Base-by-base conservation (phyloP, 2,888 invertebrate species). In the Chymomyza fuscimana region DNA sequence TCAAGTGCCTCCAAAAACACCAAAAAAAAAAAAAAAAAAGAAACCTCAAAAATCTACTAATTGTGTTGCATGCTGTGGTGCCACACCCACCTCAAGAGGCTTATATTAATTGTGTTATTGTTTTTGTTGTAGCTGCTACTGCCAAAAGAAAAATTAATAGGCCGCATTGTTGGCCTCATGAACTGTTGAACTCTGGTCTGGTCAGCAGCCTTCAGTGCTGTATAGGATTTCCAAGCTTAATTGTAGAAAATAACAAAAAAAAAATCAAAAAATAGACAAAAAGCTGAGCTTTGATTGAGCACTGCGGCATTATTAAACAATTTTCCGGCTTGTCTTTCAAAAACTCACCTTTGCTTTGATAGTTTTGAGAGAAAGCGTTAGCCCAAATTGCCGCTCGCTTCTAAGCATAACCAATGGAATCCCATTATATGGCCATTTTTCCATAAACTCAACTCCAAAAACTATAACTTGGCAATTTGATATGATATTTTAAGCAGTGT, bases 21-120 rank as follows among this genome's bases (percentile, higher is more conserved):
- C 25, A 25, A 25, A 1, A 46, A 12, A 10, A 46, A 25, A 25
- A 1, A 46, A 12, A 10, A 46, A 12, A 46, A 46, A 46, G 40
- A 46, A 54, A 16, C 19, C 4, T 5, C 16, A 51, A 15, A 25
- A 22, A 25, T 58, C 58, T 1, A 60, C 60, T 86, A 87, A 87
- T 86, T 82, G 81, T 75, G 25, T 19, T 54, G 52, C 78, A 58
- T 25, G 61, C 72, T 62, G 52, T 56, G 69, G 54, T 22, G 70
- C 68, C 76, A 80, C 87, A 72, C 87, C 83, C 78, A 73, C 65
- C 63, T 22, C 15, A 58, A 25, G 22, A 25, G 58, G 29, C 54
- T 15, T 3, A 5, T 19, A n/a, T 54, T 22, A n/a, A 70, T 78
- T 75, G 86, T 84, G 63, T 73, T 46, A 64, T 65, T 63, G 63